A percentile compares a stretch with the other conserved stretches of the same genome.
phyloP scores from a whole-genome alignment of 2,888 invertebrate genomes.

The Arctia plantaginis region DNA sequence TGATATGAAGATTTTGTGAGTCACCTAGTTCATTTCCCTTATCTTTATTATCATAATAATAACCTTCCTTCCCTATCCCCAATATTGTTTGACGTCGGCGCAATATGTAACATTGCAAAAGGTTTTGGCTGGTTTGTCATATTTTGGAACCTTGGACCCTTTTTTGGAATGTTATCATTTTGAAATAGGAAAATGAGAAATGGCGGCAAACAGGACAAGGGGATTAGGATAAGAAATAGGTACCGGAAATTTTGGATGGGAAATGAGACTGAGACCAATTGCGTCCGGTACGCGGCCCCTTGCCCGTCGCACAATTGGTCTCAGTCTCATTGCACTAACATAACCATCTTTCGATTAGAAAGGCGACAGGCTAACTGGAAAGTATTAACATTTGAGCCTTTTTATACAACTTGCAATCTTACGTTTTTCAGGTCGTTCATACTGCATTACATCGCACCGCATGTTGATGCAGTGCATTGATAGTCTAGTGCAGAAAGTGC shows the following conservation, averaged over 20 bases:
- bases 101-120: neutral
- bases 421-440: constrained; percentile 92
- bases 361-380: neutral
- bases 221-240: neutral
- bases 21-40: neutral
- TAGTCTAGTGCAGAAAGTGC: constrained; percentile 98
- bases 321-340: no score
- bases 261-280: neutral
- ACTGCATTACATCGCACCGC: constrained; percentile 97
- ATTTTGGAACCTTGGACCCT: neutral
- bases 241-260: neutral
- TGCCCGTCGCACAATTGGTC: no score
- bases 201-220: neutral
- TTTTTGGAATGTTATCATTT: neutral
- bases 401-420: neutral
- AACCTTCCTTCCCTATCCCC: no score
- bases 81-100: neutral
- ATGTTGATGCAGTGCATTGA: constrained; percentile 98
- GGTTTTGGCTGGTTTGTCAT: neutral
- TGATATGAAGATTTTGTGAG: neutral
- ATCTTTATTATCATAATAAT: no score
- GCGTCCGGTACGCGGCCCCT: no score
- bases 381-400: neutral
- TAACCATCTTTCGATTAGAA: no score
- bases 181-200: neutral